Evolutionary conservation across 1,140 invertebrate genomes (phyloP).

Genomic region (Lanistes nyassanus): DNA sequence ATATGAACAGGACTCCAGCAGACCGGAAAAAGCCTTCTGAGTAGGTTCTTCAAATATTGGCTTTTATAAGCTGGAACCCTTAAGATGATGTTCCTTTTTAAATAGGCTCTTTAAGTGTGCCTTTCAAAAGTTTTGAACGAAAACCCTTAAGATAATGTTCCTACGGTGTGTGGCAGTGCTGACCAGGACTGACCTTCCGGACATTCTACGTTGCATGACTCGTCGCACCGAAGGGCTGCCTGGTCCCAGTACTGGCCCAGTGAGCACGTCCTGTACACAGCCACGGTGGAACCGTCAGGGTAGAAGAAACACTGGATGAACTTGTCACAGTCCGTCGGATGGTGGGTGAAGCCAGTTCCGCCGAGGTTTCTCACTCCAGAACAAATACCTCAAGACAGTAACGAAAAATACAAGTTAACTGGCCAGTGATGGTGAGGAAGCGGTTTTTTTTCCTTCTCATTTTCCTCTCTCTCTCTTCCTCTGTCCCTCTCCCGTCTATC

Average conservation of each 20-base stretch:
- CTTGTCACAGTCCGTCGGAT: constrained; percentile 21
- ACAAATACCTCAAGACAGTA: background rate
- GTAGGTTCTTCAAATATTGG: too few relatives aligned
- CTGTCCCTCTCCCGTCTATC: background rate
- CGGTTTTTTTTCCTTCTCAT: background rate
- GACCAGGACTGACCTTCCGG: background rate
- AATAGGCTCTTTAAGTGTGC: too few relatives aligned
- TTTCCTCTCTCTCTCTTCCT: too few relatives aligned
- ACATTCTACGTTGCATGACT: constrained; percentile 1
- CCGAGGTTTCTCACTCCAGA: background rate
- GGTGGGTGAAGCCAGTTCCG: constrained; percentile 22
- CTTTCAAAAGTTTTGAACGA: too few relatives aligned
- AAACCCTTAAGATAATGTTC: background rate
- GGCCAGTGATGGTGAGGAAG: background rate
- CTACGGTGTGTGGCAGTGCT: background rate
- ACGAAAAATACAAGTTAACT: background rate
- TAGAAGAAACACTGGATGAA: constrained; percentile 26
- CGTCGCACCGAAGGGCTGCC: background rate
- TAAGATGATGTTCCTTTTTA: too few relatives aligned
- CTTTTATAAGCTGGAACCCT: too few relatives aligned
- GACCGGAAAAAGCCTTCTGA: too few relatives aligned
- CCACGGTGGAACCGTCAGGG: constrained; percentile 21
- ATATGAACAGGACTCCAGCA: too few relatives aligned
- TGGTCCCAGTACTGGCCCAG: constrained; percentile 18
- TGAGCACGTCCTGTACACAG: constrained; percentile 21